phyloP scores from a whole-genome alignment of 2,888 invertebrate genomes.

The Halictus quadricinctus region DNA sequence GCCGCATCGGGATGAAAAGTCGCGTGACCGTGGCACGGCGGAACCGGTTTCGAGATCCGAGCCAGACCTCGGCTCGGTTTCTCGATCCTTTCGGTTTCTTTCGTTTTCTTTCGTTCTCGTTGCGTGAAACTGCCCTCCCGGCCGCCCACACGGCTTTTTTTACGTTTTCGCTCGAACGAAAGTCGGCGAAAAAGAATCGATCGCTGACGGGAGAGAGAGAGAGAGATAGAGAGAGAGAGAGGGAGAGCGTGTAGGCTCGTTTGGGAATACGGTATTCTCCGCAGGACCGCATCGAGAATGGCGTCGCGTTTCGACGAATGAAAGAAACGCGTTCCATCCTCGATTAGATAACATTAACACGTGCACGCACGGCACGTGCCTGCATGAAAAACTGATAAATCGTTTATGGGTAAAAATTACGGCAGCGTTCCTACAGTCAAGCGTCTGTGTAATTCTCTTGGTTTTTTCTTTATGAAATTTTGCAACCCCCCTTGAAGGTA shows the following conservation, averaged over 20 bases:
- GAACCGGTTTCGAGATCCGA: constrained; percentile 54
- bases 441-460: too few relatives aligned
- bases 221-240: background rate
- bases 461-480: background rate
- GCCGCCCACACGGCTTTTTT: background rate
- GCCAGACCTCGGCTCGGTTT: constrained; percentile 32
- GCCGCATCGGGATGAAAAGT: constrained; percentile 50
- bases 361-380: background rate
- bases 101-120: constrained; percentile 51
- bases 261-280: constrained; percentile 12
- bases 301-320: background rate
- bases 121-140: constrained; percentile 17
- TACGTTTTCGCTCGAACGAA: background rate
- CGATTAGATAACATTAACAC: background rate
- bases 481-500: too few relatives aligned
- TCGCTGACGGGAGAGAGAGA: background rate
- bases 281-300: background rate
- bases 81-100: constrained; percentile 52
- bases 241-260: background rate
- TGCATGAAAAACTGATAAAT: too few relatives aligned
- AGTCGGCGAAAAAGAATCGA: constrained; percentile 3
- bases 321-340: background rate
- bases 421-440: too few relatives aligned
- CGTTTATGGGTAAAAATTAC: too few relatives aligned
- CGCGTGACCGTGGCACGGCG: constrained; percentile 58